Conservation (phyloP, 2,888 invertebrate genomes). For the Rotaria macrura region DNA sequence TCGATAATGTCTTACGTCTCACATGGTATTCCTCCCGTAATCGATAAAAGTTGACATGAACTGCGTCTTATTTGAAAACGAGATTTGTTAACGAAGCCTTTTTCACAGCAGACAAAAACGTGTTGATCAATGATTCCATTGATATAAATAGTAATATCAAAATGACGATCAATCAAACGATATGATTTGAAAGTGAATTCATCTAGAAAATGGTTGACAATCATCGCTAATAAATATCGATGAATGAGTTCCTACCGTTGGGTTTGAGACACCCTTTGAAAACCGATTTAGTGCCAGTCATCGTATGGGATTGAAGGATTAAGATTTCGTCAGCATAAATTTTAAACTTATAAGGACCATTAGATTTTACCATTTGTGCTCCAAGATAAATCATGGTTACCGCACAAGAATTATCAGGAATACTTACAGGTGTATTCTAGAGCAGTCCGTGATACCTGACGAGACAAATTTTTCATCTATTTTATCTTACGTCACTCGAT, state of each 20-base stretch:
- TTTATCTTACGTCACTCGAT: background rate
- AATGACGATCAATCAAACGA: background rate
- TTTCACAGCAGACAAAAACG: background rate
- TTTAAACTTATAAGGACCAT: background rate
- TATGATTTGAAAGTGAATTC: background rate
- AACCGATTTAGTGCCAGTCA: background rate
- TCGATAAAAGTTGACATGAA: background rate
- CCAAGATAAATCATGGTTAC: background rate
- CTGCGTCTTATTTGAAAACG: background rate
- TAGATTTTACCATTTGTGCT: background rate
- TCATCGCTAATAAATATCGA: background rate
- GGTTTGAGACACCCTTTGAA: background rate
- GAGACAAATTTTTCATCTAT: too few species aligned
- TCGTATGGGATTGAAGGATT: background rate
- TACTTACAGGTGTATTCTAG: background rate
- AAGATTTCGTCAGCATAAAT: background rate
- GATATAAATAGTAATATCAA: background rate
- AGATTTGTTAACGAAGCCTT: background rate
- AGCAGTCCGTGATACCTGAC: background rate
- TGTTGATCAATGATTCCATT: background rate
- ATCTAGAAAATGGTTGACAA: background rate
- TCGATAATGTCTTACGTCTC: background rate
- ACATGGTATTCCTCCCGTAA: background rate
- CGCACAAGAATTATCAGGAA: background rate
- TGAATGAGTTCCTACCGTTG: background rate